Conservation (phyloP, 2,113 vertebrate species). For the Proteles cristata region DNA sequence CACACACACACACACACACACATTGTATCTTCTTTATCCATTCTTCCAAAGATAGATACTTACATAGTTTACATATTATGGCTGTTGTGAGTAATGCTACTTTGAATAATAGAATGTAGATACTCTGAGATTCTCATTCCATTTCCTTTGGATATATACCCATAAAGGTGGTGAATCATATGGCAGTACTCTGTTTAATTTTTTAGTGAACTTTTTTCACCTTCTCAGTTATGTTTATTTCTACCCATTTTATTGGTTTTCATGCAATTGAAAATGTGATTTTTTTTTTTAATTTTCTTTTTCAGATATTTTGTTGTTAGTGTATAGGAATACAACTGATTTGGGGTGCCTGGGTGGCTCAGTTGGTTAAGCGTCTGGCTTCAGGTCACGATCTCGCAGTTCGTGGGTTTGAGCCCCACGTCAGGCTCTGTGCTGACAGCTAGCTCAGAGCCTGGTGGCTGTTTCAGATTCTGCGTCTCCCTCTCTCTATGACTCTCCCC, state of each 20-base stretch:
- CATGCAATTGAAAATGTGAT: neutral
- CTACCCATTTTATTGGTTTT: neutral
- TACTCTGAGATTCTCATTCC: neutral
- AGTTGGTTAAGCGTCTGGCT: no score
- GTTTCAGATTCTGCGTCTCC: no score
- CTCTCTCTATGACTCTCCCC: no score
- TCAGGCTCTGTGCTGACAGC: no score
- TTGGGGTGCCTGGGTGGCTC: neutral
- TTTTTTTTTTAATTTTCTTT: neutral
- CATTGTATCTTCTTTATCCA: neutral
- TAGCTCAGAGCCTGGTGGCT: no score
- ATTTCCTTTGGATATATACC: neutral
- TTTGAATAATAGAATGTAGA: no score
- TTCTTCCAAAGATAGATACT: neutral
- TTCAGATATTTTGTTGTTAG: neutral
- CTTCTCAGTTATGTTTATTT: neutral
- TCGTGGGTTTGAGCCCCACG: no score
- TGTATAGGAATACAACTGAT: neutral
- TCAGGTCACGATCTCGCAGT: no score
- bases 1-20: neutral
- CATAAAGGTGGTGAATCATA: neutral
- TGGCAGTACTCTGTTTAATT: neutral
- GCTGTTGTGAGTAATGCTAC: neutral
- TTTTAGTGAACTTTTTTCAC: neutral
- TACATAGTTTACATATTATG: neutral